Conservation (phyloP, 2,113 vertebrate species). For the Corydoras maculifer region DNA sequence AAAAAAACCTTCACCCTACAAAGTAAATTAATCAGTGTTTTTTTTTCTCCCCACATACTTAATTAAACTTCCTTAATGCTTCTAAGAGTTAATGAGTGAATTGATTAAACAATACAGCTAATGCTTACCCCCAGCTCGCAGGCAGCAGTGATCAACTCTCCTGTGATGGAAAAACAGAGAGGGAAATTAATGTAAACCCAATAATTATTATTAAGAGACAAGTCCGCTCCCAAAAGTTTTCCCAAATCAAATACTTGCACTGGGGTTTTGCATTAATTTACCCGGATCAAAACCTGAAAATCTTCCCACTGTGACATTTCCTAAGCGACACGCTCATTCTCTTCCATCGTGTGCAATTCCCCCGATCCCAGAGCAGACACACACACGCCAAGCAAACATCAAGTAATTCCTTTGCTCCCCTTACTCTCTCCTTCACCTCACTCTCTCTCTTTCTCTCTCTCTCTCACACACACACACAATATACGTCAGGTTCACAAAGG, state of each 20-base stretch:
- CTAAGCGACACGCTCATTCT: conserved; percentile 77
- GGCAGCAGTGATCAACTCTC: conserved; percentile 99
- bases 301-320: conserved; percentile 98
- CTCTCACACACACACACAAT: too few species aligned
- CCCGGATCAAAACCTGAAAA: conserved; percentile 97
- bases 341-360: conserved; percentile 63
- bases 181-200: conserved; percentile 98
- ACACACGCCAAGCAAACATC: too few species aligned
- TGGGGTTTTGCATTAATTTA: conserved; percentile 99
- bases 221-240: conserved; percentile 97
- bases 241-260: conserved; percentile 98
- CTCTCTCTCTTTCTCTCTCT: too few species aligned
- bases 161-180: conserved; percentile 90
- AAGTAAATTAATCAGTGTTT: conserved; percentile 99
- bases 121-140: conserved; percentile 99
- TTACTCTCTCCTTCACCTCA: too few species aligned
- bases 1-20: conserved; percentile 90
- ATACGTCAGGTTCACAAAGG: too few species aligned
- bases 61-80: conserved; percentile 99
- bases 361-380: conserved; percentile 51
- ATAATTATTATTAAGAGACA: conserved; percentile 99
- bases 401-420: too few species aligned
- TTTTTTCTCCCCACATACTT: conserved; percentile 81
- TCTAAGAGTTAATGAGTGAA: conserved; percentile 99
- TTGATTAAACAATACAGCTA: conserved; percentile 99